phyloP scores from a whole-genome alignment of 2,797 vertebrate species.

The Scyliorhinus canicula region DNA sequence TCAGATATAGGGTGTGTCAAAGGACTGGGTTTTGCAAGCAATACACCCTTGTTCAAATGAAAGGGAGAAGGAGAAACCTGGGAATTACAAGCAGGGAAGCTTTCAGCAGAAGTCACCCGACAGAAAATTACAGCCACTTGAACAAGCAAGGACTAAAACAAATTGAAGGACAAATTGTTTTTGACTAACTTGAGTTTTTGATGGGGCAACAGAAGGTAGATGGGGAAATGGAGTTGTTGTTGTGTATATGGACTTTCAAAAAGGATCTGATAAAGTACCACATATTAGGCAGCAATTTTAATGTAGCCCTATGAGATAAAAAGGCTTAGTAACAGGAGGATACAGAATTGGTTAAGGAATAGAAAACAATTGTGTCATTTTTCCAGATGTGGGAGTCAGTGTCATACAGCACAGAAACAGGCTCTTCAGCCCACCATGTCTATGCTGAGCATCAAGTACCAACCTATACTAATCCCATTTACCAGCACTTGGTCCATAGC shows the following conservation, averaged over 20 bases:
- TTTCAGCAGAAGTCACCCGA: neutral
- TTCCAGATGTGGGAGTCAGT: neutral
- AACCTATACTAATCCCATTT: too few species aligned
- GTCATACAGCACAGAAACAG: too few species aligned
- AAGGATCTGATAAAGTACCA: neutral
- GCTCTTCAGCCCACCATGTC: too few species aligned
- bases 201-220: neutral
- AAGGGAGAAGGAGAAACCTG: neutral
- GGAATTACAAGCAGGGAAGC: neutral
- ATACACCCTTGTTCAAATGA: neutral
- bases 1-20: neutral
- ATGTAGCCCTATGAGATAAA: neutral
- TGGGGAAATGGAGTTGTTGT: neutral
- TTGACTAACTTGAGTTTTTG: neutral
- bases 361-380: neutral
- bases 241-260: neutral
- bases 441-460: too few species aligned
- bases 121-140: neutral
- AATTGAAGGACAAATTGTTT: neutral
- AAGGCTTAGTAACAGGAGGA: neutral
- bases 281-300: neutral
- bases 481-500: too few species aligned
- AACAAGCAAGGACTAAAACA: neutral
- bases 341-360: neutral
- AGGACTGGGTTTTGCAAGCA: neutral